Percentiles rank a stretch among this genome's conserved stretches.
phyloP scores from a whole-genome alignment of 2,113 vertebrate genomes.

The Pipra filicauda region DNA sequence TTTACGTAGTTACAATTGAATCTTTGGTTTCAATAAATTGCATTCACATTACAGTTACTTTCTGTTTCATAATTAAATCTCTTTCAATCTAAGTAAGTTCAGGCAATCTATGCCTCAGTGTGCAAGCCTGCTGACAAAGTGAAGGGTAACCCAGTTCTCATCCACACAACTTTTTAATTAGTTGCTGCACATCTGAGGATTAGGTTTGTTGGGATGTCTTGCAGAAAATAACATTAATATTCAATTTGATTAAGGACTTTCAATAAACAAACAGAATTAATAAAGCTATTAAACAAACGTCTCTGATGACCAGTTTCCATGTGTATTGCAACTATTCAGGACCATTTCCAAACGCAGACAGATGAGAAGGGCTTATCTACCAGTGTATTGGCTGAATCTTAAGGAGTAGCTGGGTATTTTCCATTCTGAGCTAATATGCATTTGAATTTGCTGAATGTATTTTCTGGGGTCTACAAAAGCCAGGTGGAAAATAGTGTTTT shows the following conservation, averaged over 20 bases:
- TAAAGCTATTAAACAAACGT: constrained; percentile 46
- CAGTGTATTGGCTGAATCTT: neutral
- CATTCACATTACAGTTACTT: neutral
- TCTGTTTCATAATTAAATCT: constrained; percentile 23
- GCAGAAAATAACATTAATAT: constrained; percentile 63
- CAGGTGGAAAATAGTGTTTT: neutral
- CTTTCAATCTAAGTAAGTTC: neutral
- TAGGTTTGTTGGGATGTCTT: constrained; percentile 46
- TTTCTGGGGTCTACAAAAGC: neutral
- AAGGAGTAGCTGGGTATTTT: neutral
- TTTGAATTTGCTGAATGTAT: neutral
- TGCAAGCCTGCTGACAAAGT: constrained; percentile 39
- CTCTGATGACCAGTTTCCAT: constrained; percentile 36
- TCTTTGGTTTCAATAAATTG: neutral
- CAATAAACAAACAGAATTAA: constrained; percentile 57
- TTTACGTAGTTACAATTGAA: neutral
- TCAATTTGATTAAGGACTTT: constrained; percentile 39
- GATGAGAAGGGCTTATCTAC: neutral
- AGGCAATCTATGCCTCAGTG: constrained; percentile 32
- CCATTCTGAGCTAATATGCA: neutral
- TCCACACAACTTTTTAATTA: constrained; percentile 52
- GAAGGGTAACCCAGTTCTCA: constrained; percentile 41
- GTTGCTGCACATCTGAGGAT: constrained; percentile 44
- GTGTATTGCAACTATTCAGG: neutral
- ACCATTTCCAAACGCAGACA: neutral